Evolutionary conservation across 2,797 vertebrate genomes (phyloP).

Genomic region (Amblyopsis hoosieri): DNA sequence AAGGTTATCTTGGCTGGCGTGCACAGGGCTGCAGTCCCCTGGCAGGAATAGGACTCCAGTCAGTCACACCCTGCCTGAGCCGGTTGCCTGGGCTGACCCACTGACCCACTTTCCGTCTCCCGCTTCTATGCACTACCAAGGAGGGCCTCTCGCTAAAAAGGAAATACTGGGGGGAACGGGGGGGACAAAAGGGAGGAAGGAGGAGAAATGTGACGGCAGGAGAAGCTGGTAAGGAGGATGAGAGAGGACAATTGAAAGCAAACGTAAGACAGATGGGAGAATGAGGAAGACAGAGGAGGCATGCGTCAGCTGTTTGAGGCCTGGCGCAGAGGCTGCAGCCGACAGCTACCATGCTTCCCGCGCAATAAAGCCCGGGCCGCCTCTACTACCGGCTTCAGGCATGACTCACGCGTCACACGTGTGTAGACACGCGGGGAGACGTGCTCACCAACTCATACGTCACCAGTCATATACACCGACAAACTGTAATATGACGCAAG

Average conservation of each 20-base stretch:
- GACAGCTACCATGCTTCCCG: constrained; percentile 59
- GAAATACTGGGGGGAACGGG: constrained; percentile 25
- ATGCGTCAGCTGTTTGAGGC: constrained; percentile 58
- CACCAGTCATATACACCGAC: background rate
- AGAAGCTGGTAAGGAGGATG: constrained; percentile 1
- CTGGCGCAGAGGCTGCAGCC: constrained; percentile 39
- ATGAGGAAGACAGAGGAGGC: constrained; percentile 37
- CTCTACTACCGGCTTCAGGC: constrained; percentile 57
- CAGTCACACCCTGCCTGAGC: constrained; percentile 59
- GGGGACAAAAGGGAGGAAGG: constrained; percentile 6
- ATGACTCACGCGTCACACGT: background rate
- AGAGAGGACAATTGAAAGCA: background rate
- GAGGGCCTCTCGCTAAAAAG: constrained; percentile 45
- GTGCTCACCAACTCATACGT: no score
- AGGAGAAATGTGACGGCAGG: background rate
- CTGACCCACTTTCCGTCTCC: constrained; percentile 80
- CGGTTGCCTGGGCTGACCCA: constrained; percentile 76
- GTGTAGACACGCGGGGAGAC: no score
- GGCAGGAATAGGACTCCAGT: constrained; percentile 56
- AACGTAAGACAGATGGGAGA: constrained; percentile 3
- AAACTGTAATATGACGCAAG: background rate
- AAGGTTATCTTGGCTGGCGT: constrained; percentile 25
- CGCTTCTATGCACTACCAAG: constrained; percentile 46
- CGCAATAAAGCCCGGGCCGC: constrained; percentile 60
- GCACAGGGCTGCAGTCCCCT: constrained; percentile 10